phyloP scores from a whole-genome alignment of 2,888 invertebrate species.

The Limnephilus lunatus region DNA sequence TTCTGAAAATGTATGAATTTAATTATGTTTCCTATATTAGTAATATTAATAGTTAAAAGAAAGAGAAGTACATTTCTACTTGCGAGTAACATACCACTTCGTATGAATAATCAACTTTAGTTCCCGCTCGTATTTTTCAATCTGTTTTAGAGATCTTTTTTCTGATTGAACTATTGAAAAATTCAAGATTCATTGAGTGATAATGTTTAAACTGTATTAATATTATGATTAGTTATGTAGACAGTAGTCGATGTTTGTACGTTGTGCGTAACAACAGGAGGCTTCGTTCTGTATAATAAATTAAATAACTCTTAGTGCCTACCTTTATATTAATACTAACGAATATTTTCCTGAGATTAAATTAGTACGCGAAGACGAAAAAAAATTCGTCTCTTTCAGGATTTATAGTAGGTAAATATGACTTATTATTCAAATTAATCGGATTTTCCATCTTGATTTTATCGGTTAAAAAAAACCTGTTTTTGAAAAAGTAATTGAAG shows the following conservation, averaged over 20 bases:
- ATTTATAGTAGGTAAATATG: neutral
- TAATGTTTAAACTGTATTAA: neutral
- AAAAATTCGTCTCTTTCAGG: neutral
- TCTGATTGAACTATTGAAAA: too few species aligned
- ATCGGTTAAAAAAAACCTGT: conserved; percentile 31
- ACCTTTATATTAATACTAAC: neutral
- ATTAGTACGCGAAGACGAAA: neutral
- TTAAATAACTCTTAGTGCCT: neutral
- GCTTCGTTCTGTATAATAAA: neutral
- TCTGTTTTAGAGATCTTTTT: too few species aligned
- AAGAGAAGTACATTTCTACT: too few species aligned
- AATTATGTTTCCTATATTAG: too few species aligned
- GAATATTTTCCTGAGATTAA: neutral
- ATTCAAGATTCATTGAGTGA: neutral
- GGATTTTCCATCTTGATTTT: neutral
- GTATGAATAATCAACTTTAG: too few species aligned
- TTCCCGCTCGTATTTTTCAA: too few species aligned
- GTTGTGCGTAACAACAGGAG: neutral
- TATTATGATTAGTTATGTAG: neutral
- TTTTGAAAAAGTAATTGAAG: conserved; percentile 40
- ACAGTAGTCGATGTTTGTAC: neutral
- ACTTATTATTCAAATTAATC: neutral
- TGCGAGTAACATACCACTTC: too few species aligned
- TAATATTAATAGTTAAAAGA: too few species aligned
- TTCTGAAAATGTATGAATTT: too few species aligned